Evolutionary conservation across 2,888 invertebrate genomes (phyloP).

Genomic region (Monopis laevigella): DNA sequence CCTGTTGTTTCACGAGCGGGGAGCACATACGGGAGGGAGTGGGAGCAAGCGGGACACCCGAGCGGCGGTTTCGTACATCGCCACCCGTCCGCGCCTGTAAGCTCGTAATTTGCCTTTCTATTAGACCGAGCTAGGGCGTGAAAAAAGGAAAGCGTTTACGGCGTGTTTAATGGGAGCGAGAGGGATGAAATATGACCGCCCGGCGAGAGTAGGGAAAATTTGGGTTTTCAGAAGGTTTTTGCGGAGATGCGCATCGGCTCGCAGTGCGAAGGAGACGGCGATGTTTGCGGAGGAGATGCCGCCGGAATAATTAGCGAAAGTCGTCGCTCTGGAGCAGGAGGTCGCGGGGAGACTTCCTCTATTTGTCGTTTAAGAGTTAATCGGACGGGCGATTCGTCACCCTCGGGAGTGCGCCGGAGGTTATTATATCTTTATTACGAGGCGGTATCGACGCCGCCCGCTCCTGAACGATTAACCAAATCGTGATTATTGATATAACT

Average conservation of each 20-base stretch:
- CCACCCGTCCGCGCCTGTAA: slow-evolving; percentile 67
- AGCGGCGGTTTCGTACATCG: slow-evolving; percentile 63
- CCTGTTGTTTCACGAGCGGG: slow-evolving; percentile 45
- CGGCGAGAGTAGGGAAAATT: slow-evolving; percentile 63
- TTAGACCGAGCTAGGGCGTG: slow-evolving; percentile 62
- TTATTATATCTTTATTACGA: slow-evolving; percentile 63
- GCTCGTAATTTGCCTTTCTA: slow-evolving; percentile 69
- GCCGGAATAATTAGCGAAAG: slow-evolving; percentile 63
- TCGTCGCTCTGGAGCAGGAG: slow-evolving; percentile 35
- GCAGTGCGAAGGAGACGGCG: slow-evolving; percentile 52
- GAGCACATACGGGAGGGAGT: slow-evolving; percentile 34
- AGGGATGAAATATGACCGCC: slow-evolving; percentile 66
- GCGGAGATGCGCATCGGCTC: slow-evolving; percentile 62
- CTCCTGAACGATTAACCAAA: slow-evolving; percentile 51
- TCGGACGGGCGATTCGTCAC: slow-evolving; percentile 65
- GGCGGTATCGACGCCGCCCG: slow-evolving; percentile 34
- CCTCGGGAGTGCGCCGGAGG: slow-evolving; percentile 52
- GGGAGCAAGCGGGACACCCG: slow-evolving; percentile 31
- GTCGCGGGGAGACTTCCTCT: slow-evolving; percentile 56
- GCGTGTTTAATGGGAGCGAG: slow-evolving; percentile 66
- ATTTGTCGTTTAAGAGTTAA: slow-evolving; percentile 68
- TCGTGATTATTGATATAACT: slow-evolving; percentile 63
- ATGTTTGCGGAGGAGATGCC: slow-evolving; percentile 41
- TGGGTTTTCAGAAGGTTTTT: slow-evolving; percentile 64
- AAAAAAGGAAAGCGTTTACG: slow-evolving; percentile 69